Conservation (phyloP, 2,888 invertebrate species). For the Parthenolecanium corni region DNA sequence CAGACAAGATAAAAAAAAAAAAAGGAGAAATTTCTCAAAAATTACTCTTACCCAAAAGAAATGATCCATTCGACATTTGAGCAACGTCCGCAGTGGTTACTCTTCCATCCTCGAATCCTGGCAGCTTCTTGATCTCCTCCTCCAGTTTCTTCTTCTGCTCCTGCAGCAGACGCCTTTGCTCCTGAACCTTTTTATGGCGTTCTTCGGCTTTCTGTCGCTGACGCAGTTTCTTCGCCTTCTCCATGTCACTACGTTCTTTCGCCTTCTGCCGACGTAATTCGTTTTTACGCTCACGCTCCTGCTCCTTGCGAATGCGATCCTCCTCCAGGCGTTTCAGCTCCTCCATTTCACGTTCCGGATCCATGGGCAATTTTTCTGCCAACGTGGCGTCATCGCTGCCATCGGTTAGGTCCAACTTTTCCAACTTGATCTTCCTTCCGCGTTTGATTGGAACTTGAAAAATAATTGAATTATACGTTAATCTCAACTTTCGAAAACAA, state of each 20-base stretch:
- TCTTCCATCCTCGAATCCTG: conserved; percentile 43
- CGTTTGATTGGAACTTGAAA: conserved; percentile 11
- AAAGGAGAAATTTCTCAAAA: background rate
- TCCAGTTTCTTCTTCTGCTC: conserved; percentile 30
- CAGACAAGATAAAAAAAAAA: background rate
- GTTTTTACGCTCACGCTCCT: conserved; percentile 30
- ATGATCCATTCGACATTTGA: conserved; percentile 18
- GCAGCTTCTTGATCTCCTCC: conserved; percentile 30
- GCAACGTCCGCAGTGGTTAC: conserved; percentile 42
- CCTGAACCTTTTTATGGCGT: conserved; percentile 29
- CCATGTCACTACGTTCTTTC: conserved; percentile 30
- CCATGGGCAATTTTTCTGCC: conserved; percentile 1
- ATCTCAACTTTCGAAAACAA: too few relatives aligned
- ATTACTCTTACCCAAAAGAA: background rate
- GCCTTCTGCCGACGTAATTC: conserved; percentile 29
- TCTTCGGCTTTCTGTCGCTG: conserved; percentile 31
- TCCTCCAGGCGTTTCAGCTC: conserved; percentile 30
- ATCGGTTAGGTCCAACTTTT: conserved; percentile 2
- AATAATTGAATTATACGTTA: background rate
- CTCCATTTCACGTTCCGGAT: conserved; percentile 29
- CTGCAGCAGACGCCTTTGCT: conserved; percentile 30
- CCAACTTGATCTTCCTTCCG: conserved; percentile 14
- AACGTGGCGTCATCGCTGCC: background rate
- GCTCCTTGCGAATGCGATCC: conserved; percentile 30
- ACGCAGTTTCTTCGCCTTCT: conserved; percentile 30